Evolutionary conservation across 2,888 invertebrate species (phyloP), one percentile per base, ranked within the genome.

Genomic region (Drosophila fulvimacula): DNA sequence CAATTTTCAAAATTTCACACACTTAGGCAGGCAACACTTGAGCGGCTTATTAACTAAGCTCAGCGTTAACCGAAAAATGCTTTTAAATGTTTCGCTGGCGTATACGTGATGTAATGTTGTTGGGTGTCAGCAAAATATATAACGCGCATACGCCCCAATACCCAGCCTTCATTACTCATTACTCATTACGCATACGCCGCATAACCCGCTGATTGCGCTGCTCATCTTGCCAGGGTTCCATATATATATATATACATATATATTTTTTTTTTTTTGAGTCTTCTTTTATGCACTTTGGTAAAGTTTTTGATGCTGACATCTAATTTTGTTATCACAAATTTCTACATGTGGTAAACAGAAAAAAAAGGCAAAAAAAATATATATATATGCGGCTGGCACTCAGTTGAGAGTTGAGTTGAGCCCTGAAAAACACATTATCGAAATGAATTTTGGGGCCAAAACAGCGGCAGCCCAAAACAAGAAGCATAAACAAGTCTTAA

Each of bases 371-470:
- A 27, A 46, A n/a, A 30, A 24, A n/a, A n/a, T n/a, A n/a, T n/a
- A n/a, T 17, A 53, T 53, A 19, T 56, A 3, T 56, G 30, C 24
- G n/a, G 55, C n/a, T 44, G 32, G 21, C 56, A 7, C n/a, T 56
- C 41, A n/a, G 55, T 32, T 32, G n/a, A 24, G 44, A 48, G n/a
- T n/a, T n/a, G n/a, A n/a, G n/a, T n/a, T n/a, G n/a, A n/a, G 38
- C 44, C 58, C 46, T 49, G 57, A 51, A 59, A 68, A 76, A 73
- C 73, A 80, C 80, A 80, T 80, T 78, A 76, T 73, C 81, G 59
- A 78, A 81, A 77, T 81, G 81, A 79, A 63, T 79, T 77, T 80
- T 68, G 32, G 53, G 63, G 58, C 52, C 63, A 56, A 66, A 80
- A 68, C 76, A 72, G 65, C 68, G 67, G n/a, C 41, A 66, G 55